Percentiles rank a stretch among this genome's conserved stretches.
Conservation (phyloP, 35 echinoderm and acorn worm species). For the Strongylocentrotus purpuratus region DNA sequence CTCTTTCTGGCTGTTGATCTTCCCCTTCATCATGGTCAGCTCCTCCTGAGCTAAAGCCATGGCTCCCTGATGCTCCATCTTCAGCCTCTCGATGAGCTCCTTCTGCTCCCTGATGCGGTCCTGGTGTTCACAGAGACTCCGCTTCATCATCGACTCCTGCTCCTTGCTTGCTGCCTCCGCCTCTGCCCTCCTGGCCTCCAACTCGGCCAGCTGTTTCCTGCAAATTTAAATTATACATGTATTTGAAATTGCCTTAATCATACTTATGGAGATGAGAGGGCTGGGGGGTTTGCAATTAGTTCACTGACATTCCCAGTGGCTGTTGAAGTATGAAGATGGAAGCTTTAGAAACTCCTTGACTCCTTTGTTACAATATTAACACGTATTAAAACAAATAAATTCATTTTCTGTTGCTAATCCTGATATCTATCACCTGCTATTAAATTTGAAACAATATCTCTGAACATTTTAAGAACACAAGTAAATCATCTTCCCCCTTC, state of each 20-base stretch:
- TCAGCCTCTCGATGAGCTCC: conserved; percentile 56
- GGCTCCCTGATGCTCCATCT: conserved; percentile 59
- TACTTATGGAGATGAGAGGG: not conserved
- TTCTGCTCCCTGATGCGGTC: conserved; percentile 68
- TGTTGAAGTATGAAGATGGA: too few species aligned
- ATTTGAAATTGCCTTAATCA: not conserved
- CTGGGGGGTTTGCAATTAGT: too few species aligned
- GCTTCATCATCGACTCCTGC: conserved; percentile 68
- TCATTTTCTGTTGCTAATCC: too few species aligned
- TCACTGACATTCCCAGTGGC: too few species aligned
- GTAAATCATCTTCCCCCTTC: too few species aligned
- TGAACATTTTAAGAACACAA: too few species aligned
- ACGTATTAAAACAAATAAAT: too few species aligned
- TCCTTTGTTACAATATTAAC: too few species aligned
- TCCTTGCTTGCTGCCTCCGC: conserved; percentile 63
- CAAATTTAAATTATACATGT: not conserved
- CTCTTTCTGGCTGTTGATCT: conserved; percentile 61
- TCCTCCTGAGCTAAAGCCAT: conserved; percentile 79
- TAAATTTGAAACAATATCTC: too few species aligned
- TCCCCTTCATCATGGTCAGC: conserved; percentile 65
- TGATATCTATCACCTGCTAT: too few species aligned
- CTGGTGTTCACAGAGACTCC: conserved; percentile 57
- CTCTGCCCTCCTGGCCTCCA: conserved; percentile 56
- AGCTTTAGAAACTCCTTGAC: too few species aligned
- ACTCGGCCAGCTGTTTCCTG: conserved; percentile 69